Evolutionary conservation across 2,797 vertebrate genomes (phyloP).

Genomic region (Jordanella pulchra): DNA sequence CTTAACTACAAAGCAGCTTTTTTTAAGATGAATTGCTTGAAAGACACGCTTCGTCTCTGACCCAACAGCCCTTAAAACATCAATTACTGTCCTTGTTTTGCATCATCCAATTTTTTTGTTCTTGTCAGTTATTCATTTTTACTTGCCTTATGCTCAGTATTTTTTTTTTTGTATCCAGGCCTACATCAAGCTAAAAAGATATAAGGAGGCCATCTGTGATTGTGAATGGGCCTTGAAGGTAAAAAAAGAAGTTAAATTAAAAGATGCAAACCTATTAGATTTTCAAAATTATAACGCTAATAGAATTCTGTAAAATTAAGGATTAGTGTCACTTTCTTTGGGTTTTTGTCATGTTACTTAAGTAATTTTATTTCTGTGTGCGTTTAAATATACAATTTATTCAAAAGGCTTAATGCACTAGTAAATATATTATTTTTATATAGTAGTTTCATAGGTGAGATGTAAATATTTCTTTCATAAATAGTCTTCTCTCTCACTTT

Average conservation of each 20-base stretch:
- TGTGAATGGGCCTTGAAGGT: conserved; percentile 96
- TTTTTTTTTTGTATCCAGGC: conserved; percentile 72
- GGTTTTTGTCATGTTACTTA: not conserved
- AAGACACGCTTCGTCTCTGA: not conserved
- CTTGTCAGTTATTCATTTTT: not conserved
- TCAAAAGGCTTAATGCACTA: not conserved
- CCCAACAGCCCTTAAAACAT: not conserved
- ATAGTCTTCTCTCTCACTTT: conserved; percentile 37
- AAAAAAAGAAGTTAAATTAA: conserved; percentile 48
- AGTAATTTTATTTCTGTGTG: not conserved
- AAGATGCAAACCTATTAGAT: not conserved
- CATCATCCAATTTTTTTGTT: not conserved
- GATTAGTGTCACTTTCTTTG: not conserved
- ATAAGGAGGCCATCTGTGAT: conserved; percentile 86
- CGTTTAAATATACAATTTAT: not conserved
- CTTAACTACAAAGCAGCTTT: not conserved
- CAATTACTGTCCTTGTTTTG: conserved; percentile 11
- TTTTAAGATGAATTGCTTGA: not conserved
- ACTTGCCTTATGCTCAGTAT: conserved; percentile 16
- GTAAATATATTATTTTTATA: conserved; percentile 15
- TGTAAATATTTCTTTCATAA: conserved; percentile 27
- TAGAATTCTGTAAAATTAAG: not conserved
- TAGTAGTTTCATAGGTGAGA: conserved; percentile 17
- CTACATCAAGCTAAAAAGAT: conserved; percentile 86
- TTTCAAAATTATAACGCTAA: not conserved